Evolutionary conservation across 2,888 invertebrate species (phyloP).

Genomic region (Pterobdella sp.): DNA sequence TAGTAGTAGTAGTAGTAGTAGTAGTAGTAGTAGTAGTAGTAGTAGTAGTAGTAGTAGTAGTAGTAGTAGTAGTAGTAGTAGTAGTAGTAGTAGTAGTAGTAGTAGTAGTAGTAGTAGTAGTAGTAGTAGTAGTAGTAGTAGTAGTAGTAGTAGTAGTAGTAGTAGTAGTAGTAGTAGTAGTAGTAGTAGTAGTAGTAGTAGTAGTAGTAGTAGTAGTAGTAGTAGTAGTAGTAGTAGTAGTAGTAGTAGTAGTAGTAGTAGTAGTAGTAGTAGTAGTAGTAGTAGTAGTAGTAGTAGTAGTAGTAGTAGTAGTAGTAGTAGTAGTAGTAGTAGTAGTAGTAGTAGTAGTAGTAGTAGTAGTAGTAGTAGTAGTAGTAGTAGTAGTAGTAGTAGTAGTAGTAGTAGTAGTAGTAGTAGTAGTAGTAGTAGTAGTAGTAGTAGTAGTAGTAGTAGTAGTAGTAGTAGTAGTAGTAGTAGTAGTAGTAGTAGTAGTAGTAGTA

Average conservation of each 20-base stretch:
- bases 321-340: conserved; percentile 16
- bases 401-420: conserved; percentile 14
- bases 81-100: conserved; percentile 16
- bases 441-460: conserved; percentile 16
- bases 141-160: conserved; percentile 16
- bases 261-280: conserved; percentile 16
- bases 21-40: conserved; percentile 16
- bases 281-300: conserved; percentile 16
- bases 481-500: conserved; percentile 15
- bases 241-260: conserved; percentile 15
- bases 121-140: conserved; percentile 15
- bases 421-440: conserved; percentile 15
- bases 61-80: conserved; percentile 15
- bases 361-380: conserved; percentile 15
- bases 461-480: conserved; percentile 16
- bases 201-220: conserved; percentile 16
- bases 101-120: conserved; percentile 16
- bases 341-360: conserved; percentile 16
- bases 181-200: conserved; percentile 14
- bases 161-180: conserved; percentile 16
- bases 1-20: conserved; percentile 15
- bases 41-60: conserved; percentile 16
- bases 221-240: conserved; percentile 16
- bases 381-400: conserved; percentile 16
- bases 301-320: conserved; percentile 15